Conservation (phyloP, 2,113 vertebrate genomes). For the Mobula hypostoma region DNA sequence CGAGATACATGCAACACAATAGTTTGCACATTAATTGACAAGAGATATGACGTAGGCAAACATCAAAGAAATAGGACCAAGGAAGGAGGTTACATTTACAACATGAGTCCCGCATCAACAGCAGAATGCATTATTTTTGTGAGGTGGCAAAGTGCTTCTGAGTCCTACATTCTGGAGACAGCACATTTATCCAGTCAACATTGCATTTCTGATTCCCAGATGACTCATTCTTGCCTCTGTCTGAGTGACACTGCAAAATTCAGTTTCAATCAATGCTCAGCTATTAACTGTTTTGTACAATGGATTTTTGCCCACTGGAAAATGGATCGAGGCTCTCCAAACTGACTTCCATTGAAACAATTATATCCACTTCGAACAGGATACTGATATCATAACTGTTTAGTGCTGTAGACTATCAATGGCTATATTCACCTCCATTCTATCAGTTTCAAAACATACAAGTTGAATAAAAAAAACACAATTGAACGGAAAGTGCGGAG, state of each 20-base stretch:
- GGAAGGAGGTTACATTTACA: too few species aligned
- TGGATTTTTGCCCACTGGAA: not conserved
- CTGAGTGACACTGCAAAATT: not conserved
- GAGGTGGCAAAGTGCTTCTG: too few species aligned
- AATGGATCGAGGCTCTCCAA: not conserved
- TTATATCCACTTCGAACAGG: not conserved
- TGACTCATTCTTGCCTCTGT: not conserved
- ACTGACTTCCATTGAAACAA: not conserved
- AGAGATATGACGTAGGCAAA: not conserved
- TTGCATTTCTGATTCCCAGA: not conserved
- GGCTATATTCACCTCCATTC: not conserved
- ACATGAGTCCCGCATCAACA: too few species aligned
- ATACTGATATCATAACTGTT: not conserved
- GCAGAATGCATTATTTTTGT: too few species aligned
- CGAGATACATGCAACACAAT: not conserved
- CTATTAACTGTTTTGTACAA: not conserved
- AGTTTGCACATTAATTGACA: not conserved
- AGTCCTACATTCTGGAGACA: too few species aligned
- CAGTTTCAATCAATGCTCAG: not conserved
- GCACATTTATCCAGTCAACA: not conserved
- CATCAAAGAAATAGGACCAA: too few species aligned
- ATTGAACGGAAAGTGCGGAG: not conserved
- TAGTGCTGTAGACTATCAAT: not conserved
- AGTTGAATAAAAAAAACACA: not conserved
- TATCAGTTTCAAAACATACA: not conserved